Conservation (phyloP, 2,797 vertebrate genomes). For the Falco columbarius region DNA sequence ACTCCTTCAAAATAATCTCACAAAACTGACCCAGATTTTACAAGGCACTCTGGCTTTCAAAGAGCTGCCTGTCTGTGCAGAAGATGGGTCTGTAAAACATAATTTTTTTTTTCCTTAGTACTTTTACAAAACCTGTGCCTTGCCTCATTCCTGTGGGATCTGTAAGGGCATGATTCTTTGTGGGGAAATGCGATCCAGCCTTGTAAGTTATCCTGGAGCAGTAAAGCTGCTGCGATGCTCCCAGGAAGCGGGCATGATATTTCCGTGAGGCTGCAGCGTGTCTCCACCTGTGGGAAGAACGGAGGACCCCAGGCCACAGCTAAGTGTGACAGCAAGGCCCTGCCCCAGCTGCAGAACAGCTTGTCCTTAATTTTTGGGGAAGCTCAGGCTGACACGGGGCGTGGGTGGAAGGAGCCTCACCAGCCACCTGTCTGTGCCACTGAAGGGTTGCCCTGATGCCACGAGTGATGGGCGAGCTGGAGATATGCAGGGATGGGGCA, state of each 20-base stretch:
- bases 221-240: not conserved
- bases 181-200: fast-evolving
- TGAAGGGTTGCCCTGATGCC: not conserved
- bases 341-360: not conserved
- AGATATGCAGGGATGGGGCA: not conserved
- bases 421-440: fast-evolving
- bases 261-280: fast-evolving
- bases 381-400: not conserved
- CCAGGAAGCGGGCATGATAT: not conserved
- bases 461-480: fast-evolving
- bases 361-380: not conserved
- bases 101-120: not conserved
- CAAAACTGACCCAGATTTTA: slow-evolving; percentile 50
- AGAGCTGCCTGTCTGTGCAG: not conserved
- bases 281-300: fast-evolving
- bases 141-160: not conserved
- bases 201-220: not conserved
- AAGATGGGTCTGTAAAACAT: not conserved
- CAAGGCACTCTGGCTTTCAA: not conserved
- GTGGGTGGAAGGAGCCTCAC: not conserved
- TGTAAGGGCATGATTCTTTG: fast-evolving
- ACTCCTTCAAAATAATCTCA: slow-evolving; percentile 35
- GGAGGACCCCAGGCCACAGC: fast-evolving
- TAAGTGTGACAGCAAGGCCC: not conserved
- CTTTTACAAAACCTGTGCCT: not conserved